Percentiles rank a stretch among this genome's conserved stretches.
Evolutionary conservation across 2,797 vertebrate species (phyloP).

Genomic region (Chelonia mydas): DNA sequence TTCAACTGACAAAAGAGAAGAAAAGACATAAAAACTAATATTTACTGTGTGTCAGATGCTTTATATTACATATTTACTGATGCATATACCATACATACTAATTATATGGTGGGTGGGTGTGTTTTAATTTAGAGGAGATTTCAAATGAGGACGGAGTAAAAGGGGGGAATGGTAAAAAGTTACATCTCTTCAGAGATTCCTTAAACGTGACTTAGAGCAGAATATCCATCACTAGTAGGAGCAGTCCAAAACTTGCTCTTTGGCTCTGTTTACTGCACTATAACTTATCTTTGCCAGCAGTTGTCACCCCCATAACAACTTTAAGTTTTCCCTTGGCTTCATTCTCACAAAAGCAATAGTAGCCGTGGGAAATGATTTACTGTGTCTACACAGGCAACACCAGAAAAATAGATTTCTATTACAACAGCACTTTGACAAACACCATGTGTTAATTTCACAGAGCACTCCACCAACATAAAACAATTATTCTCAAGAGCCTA

Average conservation of each 20-base stretch:
- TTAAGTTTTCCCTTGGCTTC: constrained; percentile 61
- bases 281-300: constrained; percentile 60
- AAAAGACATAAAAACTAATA: background rate
- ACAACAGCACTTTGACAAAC: constrained; percentile 17
- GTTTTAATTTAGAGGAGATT: constrained; percentile 27
- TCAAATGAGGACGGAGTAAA: background rate
- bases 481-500: background rate
- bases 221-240: constrained; percentile 53
- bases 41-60: background rate
- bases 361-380: constrained; percentile 62
- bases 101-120: background rate
- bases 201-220: background rate
- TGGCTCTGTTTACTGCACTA: constrained; percentile 46
- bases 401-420: constrained; percentile 65
- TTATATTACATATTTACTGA: background rate
- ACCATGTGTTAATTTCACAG: constrained; percentile 49
- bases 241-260: background rate
- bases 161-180: background rate
- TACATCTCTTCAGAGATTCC: constrained; percentile 25
- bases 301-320: constrained; percentile 54
- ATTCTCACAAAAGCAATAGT: constrained; percentile 55
- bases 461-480: background rate
- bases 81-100: background rate
- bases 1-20: background rate
- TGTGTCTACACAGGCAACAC: constrained; percentile 54